Conservation (phyloP, 2,888 invertebrate species). For the Clitarchus hookeri region DNA sequence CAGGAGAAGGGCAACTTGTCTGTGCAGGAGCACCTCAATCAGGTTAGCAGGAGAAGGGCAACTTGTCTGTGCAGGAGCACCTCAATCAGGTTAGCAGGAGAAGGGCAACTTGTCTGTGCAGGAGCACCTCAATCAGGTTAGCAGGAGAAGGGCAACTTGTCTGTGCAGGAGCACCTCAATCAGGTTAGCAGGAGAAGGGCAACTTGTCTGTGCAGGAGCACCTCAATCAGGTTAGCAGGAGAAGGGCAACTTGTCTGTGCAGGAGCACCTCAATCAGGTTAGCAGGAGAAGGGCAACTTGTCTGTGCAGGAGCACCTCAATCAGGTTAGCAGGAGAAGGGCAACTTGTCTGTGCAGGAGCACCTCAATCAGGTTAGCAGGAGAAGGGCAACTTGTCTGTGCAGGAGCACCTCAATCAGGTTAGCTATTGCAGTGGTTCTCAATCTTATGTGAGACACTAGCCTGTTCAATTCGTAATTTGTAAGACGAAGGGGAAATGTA, state of each 20-base stretch:
- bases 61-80: conserved; percentile 71
- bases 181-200: conserved; percentile 71
- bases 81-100: conserved; percentile 77
- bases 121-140: conserved; percentile 77
- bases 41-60: conserved; percentile 72
- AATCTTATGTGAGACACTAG: neutral
- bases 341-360: conserved; percentile 72
- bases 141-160: conserved; percentile 71
- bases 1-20: conserved; percentile 72
- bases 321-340: conserved; percentile 73
- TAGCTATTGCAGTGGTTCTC: conserved; percentile 34
- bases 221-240: conserved; percentile 77
- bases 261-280: conserved; percentile 78
- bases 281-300: conserved; percentile 71
- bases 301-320: conserved; percentile 76
- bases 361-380: conserved; percentile 73
- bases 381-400: conserved; percentile 72
- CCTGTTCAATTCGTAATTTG: no score
- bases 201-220: conserved; percentile 72
- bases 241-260: conserved; percentile 72
- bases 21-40: conserved; percentile 77
- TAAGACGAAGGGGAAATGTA: neutral
- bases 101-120: conserved; percentile 75
- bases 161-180: conserved; percentile 76
- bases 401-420: conserved; percentile 81